Evolutionary conservation across 2,888 invertebrate genomes (phyloP), one percentile per base, ranked within the genome.

Genomic region (Agapostemon virescens): DNA sequence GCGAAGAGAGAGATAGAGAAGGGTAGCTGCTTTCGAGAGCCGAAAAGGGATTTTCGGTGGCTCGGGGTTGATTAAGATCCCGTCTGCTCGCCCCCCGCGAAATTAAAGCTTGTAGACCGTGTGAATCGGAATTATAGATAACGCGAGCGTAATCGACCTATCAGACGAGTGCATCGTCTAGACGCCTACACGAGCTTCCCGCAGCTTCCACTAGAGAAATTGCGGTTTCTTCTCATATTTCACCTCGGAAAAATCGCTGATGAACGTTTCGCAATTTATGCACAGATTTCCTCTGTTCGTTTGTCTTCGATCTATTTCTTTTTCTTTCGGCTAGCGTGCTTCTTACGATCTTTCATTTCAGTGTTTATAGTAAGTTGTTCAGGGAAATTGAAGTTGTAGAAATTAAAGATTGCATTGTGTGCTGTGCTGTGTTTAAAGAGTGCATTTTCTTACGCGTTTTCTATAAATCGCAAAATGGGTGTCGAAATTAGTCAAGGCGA

Each of bases 1-100:
- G 1, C 7, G 33, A 23, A 71, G 63, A 52, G 23, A 52, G 40
- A 30, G 15, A 52, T 73, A 77, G 72, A 81, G 82, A 5, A 11
- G 11, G 79, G 74, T 64, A 42, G 64, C 74, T 23, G 73, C 66
- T 61, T 67, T 61, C 68, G 61, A 17, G 58, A 61, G 66, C 42
- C 64, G 69, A 70, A 73, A 81, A 69, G 73, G 77, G 69, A 81
- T 81, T 81, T 82, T 70, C 61, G 77, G 80, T 71, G 74, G 79
- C 42, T 66, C 45, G 38, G n/a, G 69, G 55, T 83, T 83, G 82
- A 83, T 83, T 82, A 83, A 83, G 78, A 75, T 69, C 66, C 61
- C 38, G 42, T 40, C 69, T 42, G 40, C 69, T 45, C 17, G 76
- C n/a, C 74, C 74, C 58, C 36, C 66, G 61, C 23, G 67, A 77